Evolutionary conservation across 92 coral and sea anemone genomes (phyloP).

Genomic region (Pocillopora meandrina): DNA sequence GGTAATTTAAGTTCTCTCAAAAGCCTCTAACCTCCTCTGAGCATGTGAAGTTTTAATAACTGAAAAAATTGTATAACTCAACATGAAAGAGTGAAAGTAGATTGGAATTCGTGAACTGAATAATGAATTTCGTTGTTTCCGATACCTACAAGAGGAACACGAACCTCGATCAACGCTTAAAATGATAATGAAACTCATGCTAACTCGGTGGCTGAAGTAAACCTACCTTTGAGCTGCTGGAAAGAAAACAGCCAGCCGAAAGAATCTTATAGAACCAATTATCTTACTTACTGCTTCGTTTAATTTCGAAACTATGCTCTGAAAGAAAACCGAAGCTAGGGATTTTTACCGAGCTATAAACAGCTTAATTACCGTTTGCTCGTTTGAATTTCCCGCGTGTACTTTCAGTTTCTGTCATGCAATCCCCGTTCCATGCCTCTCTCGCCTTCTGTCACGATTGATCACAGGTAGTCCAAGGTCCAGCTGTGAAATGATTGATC

Average conservation of each 20-base stretch:
- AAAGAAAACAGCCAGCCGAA: neutral
- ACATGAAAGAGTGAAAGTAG: too few relatives aligned
- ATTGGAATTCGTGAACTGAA: too few relatives aligned
- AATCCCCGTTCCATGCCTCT: neutral
- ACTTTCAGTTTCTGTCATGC: constrained; percentile 3
- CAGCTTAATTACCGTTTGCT: constrained; percentile 9
- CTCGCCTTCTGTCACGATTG: neutral
- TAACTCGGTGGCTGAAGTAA: neutral
- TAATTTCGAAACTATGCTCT: neutral
- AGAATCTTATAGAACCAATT: neutral
- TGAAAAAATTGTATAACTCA: too few relatives aligned
- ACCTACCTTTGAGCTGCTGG: neutral
- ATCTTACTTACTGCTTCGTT: neutral
- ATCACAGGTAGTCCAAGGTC: neutral
- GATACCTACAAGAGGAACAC: neutral
- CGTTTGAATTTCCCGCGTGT: constrained; percentile 24
- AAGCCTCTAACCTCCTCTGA: too few relatives aligned
- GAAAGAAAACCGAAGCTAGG: neutral
- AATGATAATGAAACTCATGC: neutral
- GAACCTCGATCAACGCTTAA: neutral
- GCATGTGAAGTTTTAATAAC: too few relatives aligned
- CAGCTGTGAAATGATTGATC: too few relatives aligned
- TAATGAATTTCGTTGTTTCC: too few relatives aligned
- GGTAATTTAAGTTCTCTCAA: too few relatives aligned
- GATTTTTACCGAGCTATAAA: constrained; percentile 10